A percentile compares a stretch with the other conserved stretches of the same genome.
phyloP scores from a whole-genome alignment of 2,888 invertebrate genomes.

The Orchestes rusci region DNA sequence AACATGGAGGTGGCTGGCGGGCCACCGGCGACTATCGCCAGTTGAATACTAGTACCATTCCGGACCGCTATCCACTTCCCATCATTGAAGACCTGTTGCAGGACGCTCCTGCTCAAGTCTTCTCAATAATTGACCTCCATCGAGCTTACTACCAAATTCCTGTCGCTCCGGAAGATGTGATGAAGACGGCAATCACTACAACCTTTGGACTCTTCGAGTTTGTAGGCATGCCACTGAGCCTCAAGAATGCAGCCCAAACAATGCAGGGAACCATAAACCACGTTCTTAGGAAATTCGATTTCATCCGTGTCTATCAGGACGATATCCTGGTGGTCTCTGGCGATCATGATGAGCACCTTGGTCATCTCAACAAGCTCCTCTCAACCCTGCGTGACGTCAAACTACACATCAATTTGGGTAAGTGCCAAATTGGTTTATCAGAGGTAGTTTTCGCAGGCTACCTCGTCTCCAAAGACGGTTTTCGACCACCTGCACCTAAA shows the following conservation, averaged over 20 bases:
- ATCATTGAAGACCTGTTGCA: constrained; percentile 34
- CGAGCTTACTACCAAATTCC: constrained; percentile 30
- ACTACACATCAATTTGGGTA: too few relatives aligned
- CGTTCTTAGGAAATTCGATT: neutral
- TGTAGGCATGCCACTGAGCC: too few relatives aligned
- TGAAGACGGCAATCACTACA: constrained; percentile 34
- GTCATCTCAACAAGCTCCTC: neutral
- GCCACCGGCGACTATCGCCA: constrained; percentile 36
- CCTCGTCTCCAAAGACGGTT: too few relatives aligned
- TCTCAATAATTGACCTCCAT: neutral
- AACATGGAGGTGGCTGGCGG: constrained; percentile 31
- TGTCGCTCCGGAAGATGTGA: neutral
- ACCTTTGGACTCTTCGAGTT: too few relatives aligned
- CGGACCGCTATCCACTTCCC: constrained; percentile 32
- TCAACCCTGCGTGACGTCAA: too few relatives aligned
- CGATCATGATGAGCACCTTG: neutral
- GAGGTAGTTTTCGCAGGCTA: too few relatives aligned
- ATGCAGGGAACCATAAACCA: too few relatives aligned
- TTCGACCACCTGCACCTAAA: too few relatives aligned
- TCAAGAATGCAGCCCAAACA: too few relatives aligned
- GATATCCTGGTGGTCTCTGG: neutral
- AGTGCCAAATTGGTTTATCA: too few relatives aligned
- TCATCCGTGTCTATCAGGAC: too few relatives aligned
- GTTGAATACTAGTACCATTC: constrained; percentile 30
- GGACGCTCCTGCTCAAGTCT: neutral